phyloP scores from a whole-genome alignment of 1,140 invertebrate genomes.

The Chrysopa pallens region DNA sequence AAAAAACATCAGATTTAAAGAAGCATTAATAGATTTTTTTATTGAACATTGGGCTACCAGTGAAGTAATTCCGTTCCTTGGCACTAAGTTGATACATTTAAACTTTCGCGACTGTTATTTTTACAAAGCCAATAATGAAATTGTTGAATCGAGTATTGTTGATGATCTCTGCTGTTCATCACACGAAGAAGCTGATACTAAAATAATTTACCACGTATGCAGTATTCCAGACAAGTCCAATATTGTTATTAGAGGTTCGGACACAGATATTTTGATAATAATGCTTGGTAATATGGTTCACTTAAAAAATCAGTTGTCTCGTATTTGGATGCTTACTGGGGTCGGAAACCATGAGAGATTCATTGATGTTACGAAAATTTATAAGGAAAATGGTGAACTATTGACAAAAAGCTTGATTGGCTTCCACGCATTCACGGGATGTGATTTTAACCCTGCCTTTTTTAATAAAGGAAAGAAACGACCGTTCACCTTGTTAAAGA shows the following conservation, averaged over 20 bases:
- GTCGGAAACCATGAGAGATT: too few species aligned
- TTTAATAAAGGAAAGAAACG: too few species aligned
- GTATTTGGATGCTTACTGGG: too few species aligned
- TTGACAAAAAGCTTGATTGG: too few species aligned
- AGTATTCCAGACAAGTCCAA: constrained; percentile 6
- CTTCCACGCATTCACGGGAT: too few species aligned
- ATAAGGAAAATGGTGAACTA: too few species aligned
- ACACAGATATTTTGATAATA: too few species aligned
- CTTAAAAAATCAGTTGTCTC: too few species aligned
- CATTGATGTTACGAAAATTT: too few species aligned
- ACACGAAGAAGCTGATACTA: constrained; percentile 12
- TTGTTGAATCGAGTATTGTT: constrained; percentile 7
- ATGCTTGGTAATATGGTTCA: too few species aligned
- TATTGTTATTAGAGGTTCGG: constrained; percentile 8
- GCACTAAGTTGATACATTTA: constrained; percentile 4
- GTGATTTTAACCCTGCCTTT: too few species aligned
- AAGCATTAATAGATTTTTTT: constrained; percentile 3
- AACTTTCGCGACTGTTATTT: constrained; percentile 10
- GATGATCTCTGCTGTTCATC: constrained; percentile 8
- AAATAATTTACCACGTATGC: constrained; percentile 12
- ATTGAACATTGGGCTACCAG: not conserved
- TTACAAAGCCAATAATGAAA: constrained; percentile 7
- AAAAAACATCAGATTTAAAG: not conserved
- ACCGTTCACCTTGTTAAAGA: too few species aligned
- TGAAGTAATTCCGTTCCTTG: not conserved